Conservation (phyloP, 92 coral and sea anemone genomes). For the Phenganax stokvisi region DNA sequence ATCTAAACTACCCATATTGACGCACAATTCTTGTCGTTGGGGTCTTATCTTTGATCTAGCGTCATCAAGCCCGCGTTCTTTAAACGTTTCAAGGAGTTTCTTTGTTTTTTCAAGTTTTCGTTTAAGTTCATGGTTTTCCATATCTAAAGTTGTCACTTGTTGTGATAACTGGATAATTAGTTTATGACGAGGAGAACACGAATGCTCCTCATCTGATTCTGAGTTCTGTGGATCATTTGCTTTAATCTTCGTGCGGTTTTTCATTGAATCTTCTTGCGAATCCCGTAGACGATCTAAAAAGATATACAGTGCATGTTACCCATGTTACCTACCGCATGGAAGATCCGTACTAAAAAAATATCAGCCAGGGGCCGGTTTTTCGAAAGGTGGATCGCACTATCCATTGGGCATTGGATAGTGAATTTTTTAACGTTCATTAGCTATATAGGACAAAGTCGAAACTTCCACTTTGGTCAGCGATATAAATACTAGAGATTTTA, state of each 20-base stretch:
- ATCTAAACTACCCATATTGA: constrained; percentile 24
- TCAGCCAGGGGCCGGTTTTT: no score
- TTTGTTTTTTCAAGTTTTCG: constrained; percentile 57
- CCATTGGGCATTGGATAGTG: no score
- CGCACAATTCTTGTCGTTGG: constrained; percentile 18
- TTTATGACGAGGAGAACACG: constrained; percentile 54
- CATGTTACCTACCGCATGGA: not conserved
- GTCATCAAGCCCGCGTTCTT: constrained; percentile 5
- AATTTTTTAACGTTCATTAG: not conserved
- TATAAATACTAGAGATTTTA: no score
- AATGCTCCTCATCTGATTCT: constrained; percentile 14
- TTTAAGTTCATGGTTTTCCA: constrained; percentile 54
- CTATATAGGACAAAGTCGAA: not conserved
- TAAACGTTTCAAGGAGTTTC: constrained; percentile 55
- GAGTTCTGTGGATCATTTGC: constrained; percentile 26
- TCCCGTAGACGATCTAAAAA: constrained; percentile 54
- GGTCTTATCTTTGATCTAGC: not conserved
- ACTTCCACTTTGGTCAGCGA: not conserved
- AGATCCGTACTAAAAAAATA: no score
- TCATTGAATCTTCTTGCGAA: constrained; percentile 46
- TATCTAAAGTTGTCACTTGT: constrained; percentile 63
- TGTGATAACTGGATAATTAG: constrained; percentile 64
- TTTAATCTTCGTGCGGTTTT: constrained; percentile 52
- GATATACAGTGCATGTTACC: not conserved
- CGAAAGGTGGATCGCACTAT: no score